Evolutionary conservation across 2,113 vertebrate genomes (phyloP), one percentile per base, ranked within the genome.

Genomic region (Macquaria australasica): DNA sequence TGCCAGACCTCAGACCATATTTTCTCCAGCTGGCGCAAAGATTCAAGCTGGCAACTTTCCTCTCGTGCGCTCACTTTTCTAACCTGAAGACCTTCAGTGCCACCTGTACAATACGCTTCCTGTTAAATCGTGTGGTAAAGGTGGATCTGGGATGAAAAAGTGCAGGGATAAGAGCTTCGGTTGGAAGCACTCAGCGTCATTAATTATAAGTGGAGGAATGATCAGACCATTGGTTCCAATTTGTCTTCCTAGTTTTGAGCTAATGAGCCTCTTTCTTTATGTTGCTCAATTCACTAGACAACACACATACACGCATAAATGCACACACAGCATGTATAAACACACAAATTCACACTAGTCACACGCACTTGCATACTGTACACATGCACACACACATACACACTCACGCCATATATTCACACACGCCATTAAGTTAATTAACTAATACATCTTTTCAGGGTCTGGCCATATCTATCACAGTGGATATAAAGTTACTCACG

Each of bases 231-330:
- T 82, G 84, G 58, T 64, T 88, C 69, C 71, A 90, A 90, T 91
- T 90, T 90, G 86, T 90, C 84, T 83, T 72, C 66, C 73, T 87
- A 84, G 77, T 87, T 92, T 87, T 79, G 79, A 85, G 77, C 48
- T 85, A 92, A 90, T 89, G 86, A 91, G 82, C 85, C 83, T 87
- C 41, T 81, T 89, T 88, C 79, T 85, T 76, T 63, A 51, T 81
- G 25, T 63, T 79, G 25, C 89, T 87, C 74, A 84, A 68, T 86
- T 84, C 66, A 79, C 31, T 6, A 5, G 51, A 79, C 50, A 70
- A 63, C 73, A 43, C 23, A 73, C 63, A 43, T 3, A 8, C 20
- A 48, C 21, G 70, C 41, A 62, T 8, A 48, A 4, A 53, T 70
- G 39, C 34, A 43, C 73, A 34, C 55, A 62, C 43, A 28, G 3